Evolutionary conservation across 2,888 invertebrate species (phyloP), one percentile per base, ranked within the genome.

Genomic region (Boloria euphrosyne): DNA sequence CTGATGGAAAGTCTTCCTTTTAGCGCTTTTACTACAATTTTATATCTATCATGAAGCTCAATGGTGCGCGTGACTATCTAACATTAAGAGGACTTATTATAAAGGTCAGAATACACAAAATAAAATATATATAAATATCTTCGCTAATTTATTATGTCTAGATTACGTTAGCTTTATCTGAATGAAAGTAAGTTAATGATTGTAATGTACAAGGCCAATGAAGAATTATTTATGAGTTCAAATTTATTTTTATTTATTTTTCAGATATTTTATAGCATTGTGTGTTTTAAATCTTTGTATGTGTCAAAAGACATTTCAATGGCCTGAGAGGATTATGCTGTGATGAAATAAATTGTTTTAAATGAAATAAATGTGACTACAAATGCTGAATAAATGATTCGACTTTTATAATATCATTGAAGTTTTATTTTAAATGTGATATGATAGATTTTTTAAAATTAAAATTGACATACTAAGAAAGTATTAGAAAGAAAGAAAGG

Each of bases 311-410:
- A 67, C 67, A 57, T 57, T 47, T 43, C 18, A 13, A 46, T 64
- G 27, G 13, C 18, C 38, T 16, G 31, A 17, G 18, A 46, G 52
- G 16, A 61, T 55, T 7, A 38, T 38, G 31, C 2, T 57, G 67
- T 60, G 51, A 57, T 65, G 18, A 31, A 58, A 13, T 27, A 17
- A 17, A n/a, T 38, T 54, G 49, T 54, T 58, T 54, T 47, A 27
- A 44, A 50, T 64, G 54, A 55, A 50, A n/a, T 44, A n/a, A 49
- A 49, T 59, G 47, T 65, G 59, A 64, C 69, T 68, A 62, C 58
- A 43, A 62, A 66, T 62, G 62, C 72, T 55, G 65, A 77, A 74
- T 79, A 79, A 79, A 78, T 72, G 59, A 69, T 73, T 75, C 74
- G 72, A 72, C 31, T 71, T 73, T 74, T 64, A 38, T 60, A n/a